A percentile compares a stretch with the other conserved stretches of the same genome.
These are phyloP conservation scores for Seira ritae DNA, from an alignment of 2,888 invertebrate genomes.

Conservation along the genomic window DNA sequence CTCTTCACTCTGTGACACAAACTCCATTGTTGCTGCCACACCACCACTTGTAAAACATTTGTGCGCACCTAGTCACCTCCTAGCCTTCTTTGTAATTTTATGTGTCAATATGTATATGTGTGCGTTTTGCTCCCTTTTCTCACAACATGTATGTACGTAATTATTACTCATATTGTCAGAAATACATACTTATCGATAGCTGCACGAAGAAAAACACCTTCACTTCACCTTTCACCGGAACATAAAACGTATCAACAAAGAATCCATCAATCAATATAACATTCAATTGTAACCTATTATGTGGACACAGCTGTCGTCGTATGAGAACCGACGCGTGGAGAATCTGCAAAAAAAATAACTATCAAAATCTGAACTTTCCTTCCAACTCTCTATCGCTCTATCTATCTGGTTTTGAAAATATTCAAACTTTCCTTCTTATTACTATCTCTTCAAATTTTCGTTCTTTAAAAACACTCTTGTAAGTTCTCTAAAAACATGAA, in stretches of 20 bases:
- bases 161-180: too few species aligned
- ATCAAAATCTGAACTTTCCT: slow-evolving; percentile 31
- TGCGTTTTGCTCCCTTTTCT: too few species aligned
- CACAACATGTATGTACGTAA: too few species aligned
- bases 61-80: too few species aligned
- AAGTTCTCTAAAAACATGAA: not conserved
- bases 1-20: too few species aligned
- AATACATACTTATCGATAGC: too few species aligned
- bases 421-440: slow-evolving; percentile 62
- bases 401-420: slow-evolving; percentile 18
- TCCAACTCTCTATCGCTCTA: slow-evolving; percentile 44
- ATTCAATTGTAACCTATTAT: not conserved
- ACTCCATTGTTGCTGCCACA: too few species aligned
- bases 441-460: slow-evolving; percentile 47
- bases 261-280: not conserved
- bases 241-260: not conserved
- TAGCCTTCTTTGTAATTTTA: too few species aligned
- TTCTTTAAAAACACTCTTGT: slow-evolving; percentile 9
- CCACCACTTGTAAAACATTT: too few species aligned
- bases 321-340: slow-evolving; percentile 52
- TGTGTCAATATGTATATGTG: too few species aligned
- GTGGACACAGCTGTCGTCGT: slow-evolving; percentile 37
- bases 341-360: not conserved
- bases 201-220: not conserved
- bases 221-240: not conserved